phyloP scores from a whole-genome alignment of 2,888 invertebrate species.

The Myopa tessellatipennis region DNA sequence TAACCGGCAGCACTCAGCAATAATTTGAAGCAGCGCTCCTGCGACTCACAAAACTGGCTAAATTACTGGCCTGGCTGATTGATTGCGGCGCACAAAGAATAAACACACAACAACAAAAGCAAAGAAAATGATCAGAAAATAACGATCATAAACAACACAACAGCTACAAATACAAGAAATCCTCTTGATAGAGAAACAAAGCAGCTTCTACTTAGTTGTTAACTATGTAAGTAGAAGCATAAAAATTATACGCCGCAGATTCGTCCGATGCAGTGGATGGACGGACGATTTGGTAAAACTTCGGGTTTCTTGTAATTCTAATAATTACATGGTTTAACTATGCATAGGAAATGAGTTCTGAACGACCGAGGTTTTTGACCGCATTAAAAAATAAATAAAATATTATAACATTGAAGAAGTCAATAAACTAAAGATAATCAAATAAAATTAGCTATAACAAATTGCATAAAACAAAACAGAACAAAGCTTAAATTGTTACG shows the following conservation, averaged over 20 bases:
- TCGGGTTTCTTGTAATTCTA: not conserved
- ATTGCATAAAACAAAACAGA: too few relatives aligned
- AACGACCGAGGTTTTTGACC: not conserved
- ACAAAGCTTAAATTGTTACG: too few relatives aligned
- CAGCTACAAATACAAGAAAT: not conserved
- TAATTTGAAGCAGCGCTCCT: conserved; percentile 5
- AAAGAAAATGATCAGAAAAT: too few relatives aligned
- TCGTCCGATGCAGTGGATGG: not conserved
- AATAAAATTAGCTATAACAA: too few relatives aligned
- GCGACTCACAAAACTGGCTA: not conserved
- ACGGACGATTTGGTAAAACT: not conserved
- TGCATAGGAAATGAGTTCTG: not conserved
- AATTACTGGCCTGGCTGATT: not conserved
- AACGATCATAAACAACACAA: not conserved
- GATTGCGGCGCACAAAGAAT: not conserved
- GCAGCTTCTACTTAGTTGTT: too few relatives aligned
- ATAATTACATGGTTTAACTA: not conserved
- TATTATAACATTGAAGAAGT: not conserved
- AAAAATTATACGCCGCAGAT: not conserved
- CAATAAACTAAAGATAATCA: too few relatives aligned
- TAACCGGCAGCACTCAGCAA: conserved; percentile 3
- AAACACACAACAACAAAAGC: not conserved
- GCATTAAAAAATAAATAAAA: not conserved
- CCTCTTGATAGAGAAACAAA: not conserved
- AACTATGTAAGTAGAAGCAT: not conserved